Percentiles rank a stretch among this genome's conserved stretches.
These are phyloP conservation scores for Lepetodrilus schrolli DNA, from an alignment of 2,888 invertebrate species.

Conservation along the genomic window DNA sequence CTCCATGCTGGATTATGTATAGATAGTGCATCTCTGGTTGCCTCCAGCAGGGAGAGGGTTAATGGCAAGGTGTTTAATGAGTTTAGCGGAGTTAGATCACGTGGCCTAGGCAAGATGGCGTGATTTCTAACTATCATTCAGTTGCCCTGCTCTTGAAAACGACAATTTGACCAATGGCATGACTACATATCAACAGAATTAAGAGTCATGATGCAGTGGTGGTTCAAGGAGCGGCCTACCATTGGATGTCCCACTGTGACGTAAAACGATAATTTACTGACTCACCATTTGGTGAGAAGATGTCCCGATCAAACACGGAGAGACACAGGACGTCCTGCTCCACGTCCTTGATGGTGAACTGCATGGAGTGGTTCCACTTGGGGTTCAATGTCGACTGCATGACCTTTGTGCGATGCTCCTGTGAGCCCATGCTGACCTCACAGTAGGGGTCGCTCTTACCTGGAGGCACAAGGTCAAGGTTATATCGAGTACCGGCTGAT, in stretches of 20 bases:
- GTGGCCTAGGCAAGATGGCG: too few species aligned
- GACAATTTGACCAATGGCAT: too few species aligned
- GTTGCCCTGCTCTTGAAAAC: too few species aligned
- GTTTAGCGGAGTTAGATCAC: too few species aligned
- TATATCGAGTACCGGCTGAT: too few species aligned
- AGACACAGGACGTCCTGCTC: slow-evolving; percentile 82
- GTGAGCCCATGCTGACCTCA: slow-evolving; percentile 84
- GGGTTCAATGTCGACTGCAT: slow-evolving; percentile 80
- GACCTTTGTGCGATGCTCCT: slow-evolving; percentile 82
- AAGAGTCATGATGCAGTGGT: neutral
- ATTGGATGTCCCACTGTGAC: neutral
- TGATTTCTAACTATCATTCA: too few species aligned
- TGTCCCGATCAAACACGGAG: slow-evolving; percentile 83
- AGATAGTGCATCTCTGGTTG: too few species aligned
- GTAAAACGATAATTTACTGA: too few species aligned
- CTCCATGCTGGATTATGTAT: too few species aligned
- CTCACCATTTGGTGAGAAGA: slow-evolving; percentile 84
- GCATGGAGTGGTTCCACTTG: slow-evolving; percentile 85
- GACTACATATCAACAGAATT: too few species aligned
- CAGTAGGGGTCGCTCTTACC: slow-evolving; percentile 83
- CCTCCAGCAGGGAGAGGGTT: too few species aligned
- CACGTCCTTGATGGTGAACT: slow-evolving; percentile 83
- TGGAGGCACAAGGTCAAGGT: slow-evolving; percentile 37
- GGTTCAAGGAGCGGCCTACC: neutral
- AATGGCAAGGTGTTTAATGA: too few species aligned